Evolutionary conservation across 2,888 invertebrate species (phyloP).

Genomic region (Oligia strigilis): DNA sequence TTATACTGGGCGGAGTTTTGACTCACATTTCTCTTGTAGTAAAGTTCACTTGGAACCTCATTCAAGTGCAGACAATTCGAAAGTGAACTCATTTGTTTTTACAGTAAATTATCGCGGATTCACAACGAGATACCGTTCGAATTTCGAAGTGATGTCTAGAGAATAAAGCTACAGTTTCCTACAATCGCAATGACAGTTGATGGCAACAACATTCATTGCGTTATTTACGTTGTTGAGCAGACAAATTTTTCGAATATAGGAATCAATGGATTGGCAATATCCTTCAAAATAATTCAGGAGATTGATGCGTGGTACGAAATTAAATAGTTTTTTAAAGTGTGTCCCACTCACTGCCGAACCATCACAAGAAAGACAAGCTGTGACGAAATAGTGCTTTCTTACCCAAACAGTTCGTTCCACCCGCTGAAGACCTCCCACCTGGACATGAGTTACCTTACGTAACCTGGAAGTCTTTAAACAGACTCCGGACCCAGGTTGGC

Average conservation of each 20-base stretch:
- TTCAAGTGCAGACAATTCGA: background rate
- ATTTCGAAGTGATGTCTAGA: background rate
- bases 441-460: no score
- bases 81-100: background rate
- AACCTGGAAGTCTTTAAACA: no score
- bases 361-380: no score
- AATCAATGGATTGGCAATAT: background rate
- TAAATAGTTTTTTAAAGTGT: no score
- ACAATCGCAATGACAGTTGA: background rate
- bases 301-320: no score
- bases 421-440: no score
- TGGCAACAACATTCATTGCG: background rate
- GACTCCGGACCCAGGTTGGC: no score
- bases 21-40: background rate
- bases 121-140: background rate
- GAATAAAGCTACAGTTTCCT: background rate
- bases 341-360: no score
- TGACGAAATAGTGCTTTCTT: no score
- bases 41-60: background rate
- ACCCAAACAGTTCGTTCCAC: no score
- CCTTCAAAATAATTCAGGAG: background rate
- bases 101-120: background rate
- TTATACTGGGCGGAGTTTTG: accelerated
- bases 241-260: background rate
- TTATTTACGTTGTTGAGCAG: no score